These are phyloP conservation scores for Coccyzus lansbergi DNA, from an alignment of 2,797 vertebrate species.

Conservation along the genomic window DNA sequence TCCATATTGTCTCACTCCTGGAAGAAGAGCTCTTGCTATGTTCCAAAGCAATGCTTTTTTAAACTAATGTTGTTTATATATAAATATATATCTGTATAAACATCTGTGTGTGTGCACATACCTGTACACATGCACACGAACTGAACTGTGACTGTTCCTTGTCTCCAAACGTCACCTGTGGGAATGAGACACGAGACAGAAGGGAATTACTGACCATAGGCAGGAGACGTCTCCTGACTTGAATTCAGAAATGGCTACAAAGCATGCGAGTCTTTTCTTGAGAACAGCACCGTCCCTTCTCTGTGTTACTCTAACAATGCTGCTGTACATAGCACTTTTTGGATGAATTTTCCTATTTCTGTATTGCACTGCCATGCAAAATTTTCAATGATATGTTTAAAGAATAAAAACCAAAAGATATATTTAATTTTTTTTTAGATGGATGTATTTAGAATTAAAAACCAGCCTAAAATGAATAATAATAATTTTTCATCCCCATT, in stretches of 20 bases:
- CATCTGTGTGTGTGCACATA: conserved; percentile 23
- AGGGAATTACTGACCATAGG: neutral
- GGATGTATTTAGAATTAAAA: conserved; percentile 57
- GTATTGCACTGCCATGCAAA: conserved; percentile 84
- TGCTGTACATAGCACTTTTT: conserved; percentile 80
- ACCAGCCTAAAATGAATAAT: neutral
- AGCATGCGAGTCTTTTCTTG: neutral
- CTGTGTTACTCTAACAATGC: conserved; percentile 63
- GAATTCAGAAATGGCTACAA: neutral
- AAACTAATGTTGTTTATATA: conserved; percentile 20
- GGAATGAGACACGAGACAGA: conserved; percentile 20
- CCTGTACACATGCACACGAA: neutral
- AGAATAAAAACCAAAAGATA: conserved; percentile 68
- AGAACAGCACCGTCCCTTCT: neutral
- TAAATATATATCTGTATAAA: neutral
- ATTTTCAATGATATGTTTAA: conserved; percentile 77
- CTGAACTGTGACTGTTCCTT: conserved; percentile 31
- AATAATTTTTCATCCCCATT: neutral
- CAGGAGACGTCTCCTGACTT: conserved; percentile 13
- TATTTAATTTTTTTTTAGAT: conserved; percentile 67
- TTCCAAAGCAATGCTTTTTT: conserved; percentile 58
- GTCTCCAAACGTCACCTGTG: neutral
- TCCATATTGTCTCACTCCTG: neutral
- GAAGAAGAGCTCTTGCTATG: neutral
- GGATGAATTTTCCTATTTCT: conserved; percentile 71